Percentiles rank a stretch among this genome's conserved stretches.
phyloP scores from a whole-genome alignment of 1,140 invertebrate genomes.

The Drosophila obscura region DNA sequence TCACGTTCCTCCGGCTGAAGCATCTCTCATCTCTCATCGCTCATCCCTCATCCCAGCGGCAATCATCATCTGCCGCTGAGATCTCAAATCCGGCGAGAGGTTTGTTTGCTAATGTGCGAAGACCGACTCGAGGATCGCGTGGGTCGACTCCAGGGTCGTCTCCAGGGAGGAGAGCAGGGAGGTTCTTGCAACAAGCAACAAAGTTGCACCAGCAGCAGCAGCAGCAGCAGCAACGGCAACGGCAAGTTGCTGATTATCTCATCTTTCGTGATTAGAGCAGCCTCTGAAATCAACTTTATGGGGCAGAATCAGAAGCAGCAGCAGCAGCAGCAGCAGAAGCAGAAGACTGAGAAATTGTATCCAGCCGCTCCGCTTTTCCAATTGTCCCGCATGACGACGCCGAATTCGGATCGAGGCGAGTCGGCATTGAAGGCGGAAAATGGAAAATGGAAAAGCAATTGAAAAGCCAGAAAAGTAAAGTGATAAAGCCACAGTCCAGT shows the following conservation, averaged over 20 bases:
- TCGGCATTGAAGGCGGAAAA: slow-evolving; percentile 11
- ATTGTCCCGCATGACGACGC: slow-evolving; percentile 62
- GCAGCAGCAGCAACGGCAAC: slow-evolving; percentile 51
- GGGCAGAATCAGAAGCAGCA: no score
- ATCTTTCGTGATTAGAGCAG: slow-evolving; percentile 45
- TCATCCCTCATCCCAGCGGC: slow-evolving; percentile 35
- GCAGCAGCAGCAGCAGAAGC: neutral
- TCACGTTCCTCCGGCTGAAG: slow-evolving; percentile 49
- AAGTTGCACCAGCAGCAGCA: slow-evolving; percentile 61
- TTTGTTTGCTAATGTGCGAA: slow-evolving; percentile 63
- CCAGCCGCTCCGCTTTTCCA: slow-evolving; percentile 40
- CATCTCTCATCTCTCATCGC: slow-evolving; percentile 61
- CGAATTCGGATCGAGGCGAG: slow-evolving; percentile 26
- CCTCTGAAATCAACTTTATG: slow-evolving; percentile 39
- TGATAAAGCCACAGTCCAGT: slow-evolving; percentile 34
- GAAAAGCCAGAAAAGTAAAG: slow-evolving; percentile 2
- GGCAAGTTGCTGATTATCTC: slow-evolving; percentile 61
- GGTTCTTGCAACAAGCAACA: slow-evolving; percentile 44
- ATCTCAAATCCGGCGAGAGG: slow-evolving; percentile 35
- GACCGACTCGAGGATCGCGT: slow-evolving; percentile 45
- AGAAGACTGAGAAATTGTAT: slow-evolving; percentile 41
- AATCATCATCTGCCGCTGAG: slow-evolving; percentile 63
- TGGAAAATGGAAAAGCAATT: slow-evolving; percentile 51
- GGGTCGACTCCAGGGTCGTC: slow-evolving; percentile 23
- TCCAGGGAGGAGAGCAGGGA: neutral